phyloP scores from a whole-genome alignment of 2,797 vertebrate genomes.

The Tenualosa ilisha region DNA sequence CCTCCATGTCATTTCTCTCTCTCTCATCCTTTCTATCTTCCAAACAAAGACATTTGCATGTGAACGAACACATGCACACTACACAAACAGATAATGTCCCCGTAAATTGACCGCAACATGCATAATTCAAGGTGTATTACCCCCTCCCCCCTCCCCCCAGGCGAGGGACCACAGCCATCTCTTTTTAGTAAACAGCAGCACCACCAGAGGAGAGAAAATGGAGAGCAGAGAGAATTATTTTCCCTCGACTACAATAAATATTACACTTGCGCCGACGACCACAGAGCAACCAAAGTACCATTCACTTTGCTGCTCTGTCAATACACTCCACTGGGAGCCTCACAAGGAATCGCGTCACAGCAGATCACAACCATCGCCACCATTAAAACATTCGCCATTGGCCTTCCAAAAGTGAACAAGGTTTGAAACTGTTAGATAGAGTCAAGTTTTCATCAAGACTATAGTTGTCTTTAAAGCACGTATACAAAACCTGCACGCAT shows the following conservation, averaged over 20 bases:
- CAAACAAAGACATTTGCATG: conserved; percentile 14
- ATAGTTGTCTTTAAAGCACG: background rate
- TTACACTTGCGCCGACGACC: background rate
- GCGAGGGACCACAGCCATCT: conserved; percentile 18
- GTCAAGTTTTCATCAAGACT: no score
- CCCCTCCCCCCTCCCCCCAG: background rate
- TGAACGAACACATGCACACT: background rate
- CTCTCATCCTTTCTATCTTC: background rate
- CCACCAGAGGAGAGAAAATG: background rate
- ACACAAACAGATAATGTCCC: conserved; percentile 29
- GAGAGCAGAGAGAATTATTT: background rate
- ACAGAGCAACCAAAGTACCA: background rate
- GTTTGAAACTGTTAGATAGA: no score
- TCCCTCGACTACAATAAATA: background rate
- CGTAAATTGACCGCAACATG: conserved; percentile 37
- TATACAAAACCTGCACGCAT: conserved; percentile 45
- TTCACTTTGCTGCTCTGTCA: background rate
- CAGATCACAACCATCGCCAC: no score
- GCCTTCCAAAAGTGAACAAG: background rate
- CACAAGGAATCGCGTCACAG: background rate
- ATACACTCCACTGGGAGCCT: background rate
- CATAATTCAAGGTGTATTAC: conserved; percentile 38
- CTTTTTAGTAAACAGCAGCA: conserved; percentile 6
- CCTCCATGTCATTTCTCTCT: background rate
- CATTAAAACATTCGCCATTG: background rate